Conservation (phyloP, 2,888 invertebrate species). For the Brachypterus glaber region DNA sequence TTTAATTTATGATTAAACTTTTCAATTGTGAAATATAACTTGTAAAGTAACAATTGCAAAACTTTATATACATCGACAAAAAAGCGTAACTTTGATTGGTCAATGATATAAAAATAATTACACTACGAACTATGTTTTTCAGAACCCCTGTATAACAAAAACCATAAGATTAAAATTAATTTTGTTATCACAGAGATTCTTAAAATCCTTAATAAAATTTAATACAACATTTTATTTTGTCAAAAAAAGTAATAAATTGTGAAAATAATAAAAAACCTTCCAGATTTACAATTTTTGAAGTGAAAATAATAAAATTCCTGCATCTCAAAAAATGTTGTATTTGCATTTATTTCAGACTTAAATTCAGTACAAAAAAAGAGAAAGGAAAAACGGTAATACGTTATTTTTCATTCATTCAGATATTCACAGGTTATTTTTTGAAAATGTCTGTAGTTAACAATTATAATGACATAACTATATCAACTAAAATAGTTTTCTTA, state of each 20-base stretch:
- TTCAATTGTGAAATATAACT: too few species aligned
- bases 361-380: slow-evolving; percentile 24
- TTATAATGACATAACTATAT: slow-evolving; percentile 33
- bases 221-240: too few species aligned
- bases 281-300: too few species aligned
- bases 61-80: slow-evolving; percentile 42
- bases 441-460: slow-evolving; percentile 26
- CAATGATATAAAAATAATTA: slow-evolving; percentile 44
- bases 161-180: too few species aligned
- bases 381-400: slow-evolving; percentile 18
- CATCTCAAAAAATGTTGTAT: too few species aligned
- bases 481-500: slow-evolving; percentile 27
- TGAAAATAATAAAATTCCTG: too few species aligned
- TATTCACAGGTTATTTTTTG: slow-evolving; percentile 20
- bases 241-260: too few species aligned
- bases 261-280: too few species aligned
- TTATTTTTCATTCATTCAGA: slow-evolving; percentile 18
- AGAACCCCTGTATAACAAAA: slow-evolving; percentile 25
- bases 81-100: slow-evolving; percentile 42
- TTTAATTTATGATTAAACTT: too few species aligned
- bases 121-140: slow-evolving; percentile 28
- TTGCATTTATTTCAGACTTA: slow-evolving; percentile 4
- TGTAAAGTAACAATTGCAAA: slow-evolving; percentile 41
- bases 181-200: too few species aligned
- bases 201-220: too few species aligned